Percentiles rank a stretch among this genome's conserved stretches.
Conservation (phyloP, 2,888 invertebrate genomes). For the Drosophila trichaetosa region DNA sequence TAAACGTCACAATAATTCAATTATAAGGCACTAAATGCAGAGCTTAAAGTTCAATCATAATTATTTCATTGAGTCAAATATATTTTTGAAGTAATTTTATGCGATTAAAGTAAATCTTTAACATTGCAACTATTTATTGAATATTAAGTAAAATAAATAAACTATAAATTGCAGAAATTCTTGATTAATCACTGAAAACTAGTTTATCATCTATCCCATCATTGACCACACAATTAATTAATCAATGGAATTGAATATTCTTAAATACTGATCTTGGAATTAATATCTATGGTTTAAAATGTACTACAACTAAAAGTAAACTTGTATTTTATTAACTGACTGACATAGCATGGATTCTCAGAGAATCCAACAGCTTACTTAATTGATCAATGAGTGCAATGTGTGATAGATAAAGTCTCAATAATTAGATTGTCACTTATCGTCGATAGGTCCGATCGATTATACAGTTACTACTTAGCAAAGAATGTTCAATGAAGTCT, state of each 20-base stretch:
- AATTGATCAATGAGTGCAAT: neutral
- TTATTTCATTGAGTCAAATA: neutral
- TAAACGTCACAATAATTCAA: neutral
- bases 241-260: neutral
- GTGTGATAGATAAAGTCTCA: neutral
- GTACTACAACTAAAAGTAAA: neutral
- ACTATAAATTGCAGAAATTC: neutral
- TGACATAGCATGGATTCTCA: neutral
- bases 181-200: neutral
- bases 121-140: neutral
- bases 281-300: neutral
- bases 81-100: neutral
- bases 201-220: neutral
- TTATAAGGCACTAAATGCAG: neutral
- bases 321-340: neutral
- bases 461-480: neutral
- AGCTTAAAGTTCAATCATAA: neutral
- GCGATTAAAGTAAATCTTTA: neutral
- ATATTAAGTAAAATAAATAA: neutral
- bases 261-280: neutral
- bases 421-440: neutral
- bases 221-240: neutral
- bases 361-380: neutral
- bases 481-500: slow-evolving; percentile 1
- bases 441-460: neutral